Percentiles rank a stretch among this genome's conserved stretches.
Conservation (phyloP, 2,888 invertebrate species). For the Pollenia labialis region DNA sequence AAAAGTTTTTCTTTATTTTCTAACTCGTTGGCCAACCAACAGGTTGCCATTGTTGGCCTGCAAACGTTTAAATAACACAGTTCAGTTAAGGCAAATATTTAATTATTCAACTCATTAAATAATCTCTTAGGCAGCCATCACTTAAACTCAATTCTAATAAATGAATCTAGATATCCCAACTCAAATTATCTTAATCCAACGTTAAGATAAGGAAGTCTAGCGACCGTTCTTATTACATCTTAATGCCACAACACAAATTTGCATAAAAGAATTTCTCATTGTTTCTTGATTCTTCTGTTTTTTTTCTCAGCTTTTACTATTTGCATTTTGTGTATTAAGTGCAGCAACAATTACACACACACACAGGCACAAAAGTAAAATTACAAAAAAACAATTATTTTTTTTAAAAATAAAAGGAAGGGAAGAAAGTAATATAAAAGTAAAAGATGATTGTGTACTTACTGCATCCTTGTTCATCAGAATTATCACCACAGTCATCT, state of each 20-base stretch:
- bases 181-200: background rate
- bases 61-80: slow-evolving; percentile 4
- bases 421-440: background rate
- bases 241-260: slow-evolving; percentile 49
- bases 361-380: slow-evolving; percentile 18
- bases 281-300: background rate
- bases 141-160: slow-evolving; percentile 31
- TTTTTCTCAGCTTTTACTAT: slow-evolving; percentile 2
- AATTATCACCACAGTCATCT: slow-evolving; percentile 95
- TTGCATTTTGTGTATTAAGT: slow-evolving; percentile 25
- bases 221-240: slow-evolving; percentile 32
- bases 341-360: background rate
- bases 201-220: background rate
- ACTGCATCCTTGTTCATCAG: slow-evolving; percentile 96
- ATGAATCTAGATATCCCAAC: background rate
- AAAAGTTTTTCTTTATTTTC: background rate
- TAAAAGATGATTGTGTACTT: slow-evolving; percentile 83
- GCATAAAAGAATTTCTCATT: background rate
- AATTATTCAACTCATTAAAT: background rate
- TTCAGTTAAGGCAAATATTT: slow-evolving; percentile 34
- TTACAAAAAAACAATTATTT: background rate
- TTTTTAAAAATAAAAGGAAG: background rate
- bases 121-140: slow-evolving; percentile 21
- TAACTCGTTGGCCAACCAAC: background rate
- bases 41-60: slow-evolving; percentile 6